Percentiles rank a stretch among this genome's conserved stretches.
Conservation (phyloP, 2,797 vertebrate species). For the Neosilurus mollespiculum region DNA sequence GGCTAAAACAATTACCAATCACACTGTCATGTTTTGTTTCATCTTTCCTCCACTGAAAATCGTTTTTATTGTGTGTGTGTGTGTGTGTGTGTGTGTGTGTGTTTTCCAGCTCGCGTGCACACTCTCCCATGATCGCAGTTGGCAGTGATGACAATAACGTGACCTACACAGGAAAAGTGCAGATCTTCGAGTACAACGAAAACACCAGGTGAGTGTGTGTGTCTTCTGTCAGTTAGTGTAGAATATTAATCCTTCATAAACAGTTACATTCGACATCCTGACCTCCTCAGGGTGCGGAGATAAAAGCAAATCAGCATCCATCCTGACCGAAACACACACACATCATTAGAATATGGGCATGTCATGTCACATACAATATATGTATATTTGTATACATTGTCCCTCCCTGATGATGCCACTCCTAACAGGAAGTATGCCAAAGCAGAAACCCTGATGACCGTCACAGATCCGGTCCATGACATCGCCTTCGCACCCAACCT, state of each 20-base stretch:
- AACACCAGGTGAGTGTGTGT: slow-evolving; percentile 82
- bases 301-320: not conserved
- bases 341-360: too few relatives aligned
- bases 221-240: too few relatives aligned
- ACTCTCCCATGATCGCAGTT: slow-evolving; percentile 96
- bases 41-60: not conserved
- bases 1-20: not conserved
- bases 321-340: too few relatives aligned
- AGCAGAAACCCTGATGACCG: slow-evolving; percentile 92
- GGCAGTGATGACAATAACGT: slow-evolving; percentile 94
- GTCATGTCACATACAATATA: too few relatives aligned
- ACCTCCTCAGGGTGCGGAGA: not conserved
- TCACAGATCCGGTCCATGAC: slow-evolving; percentile 94
- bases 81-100: not conserved
- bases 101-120: slow-evolving; percentile 83
- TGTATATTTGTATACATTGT: not conserved
- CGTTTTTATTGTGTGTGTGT: not conserved
- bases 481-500: slow-evolving; percentile 95
- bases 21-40: not conserved
- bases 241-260: too few relatives aligned
- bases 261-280: not conserved
- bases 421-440: slow-evolving; percentile 88
- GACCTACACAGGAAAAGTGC: slow-evolving; percentile 90
- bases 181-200: slow-evolving; percentile 98
- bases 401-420: not conserved